phyloP scores from a whole-genome alignment of 2,113 vertebrate species.

The Salminus brasiliensis region DNA sequence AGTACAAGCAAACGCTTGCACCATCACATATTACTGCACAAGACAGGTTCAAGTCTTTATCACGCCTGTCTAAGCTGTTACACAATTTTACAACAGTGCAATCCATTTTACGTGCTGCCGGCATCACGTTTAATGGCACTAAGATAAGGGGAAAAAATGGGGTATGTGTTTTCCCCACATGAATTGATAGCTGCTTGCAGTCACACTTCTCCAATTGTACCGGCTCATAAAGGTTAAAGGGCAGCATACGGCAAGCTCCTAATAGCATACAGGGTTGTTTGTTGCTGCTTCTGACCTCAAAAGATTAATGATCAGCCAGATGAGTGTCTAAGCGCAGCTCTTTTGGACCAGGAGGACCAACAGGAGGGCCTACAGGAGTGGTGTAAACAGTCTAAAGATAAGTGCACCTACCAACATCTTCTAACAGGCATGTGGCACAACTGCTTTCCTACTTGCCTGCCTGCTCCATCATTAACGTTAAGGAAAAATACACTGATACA shows the following conservation, averaged over 20 bases:
- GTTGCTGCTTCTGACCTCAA: conserved; percentile 18
- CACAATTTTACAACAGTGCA: no score
- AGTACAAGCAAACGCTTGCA: neutral
- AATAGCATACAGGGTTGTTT: neutral
- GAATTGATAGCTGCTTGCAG: no score
- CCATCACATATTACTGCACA: no score
- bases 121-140: neutral
- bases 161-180: neutral
- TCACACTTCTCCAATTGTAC: neutral
- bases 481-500: no score
- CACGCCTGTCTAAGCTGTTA: no score
- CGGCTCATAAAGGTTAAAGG: neutral
- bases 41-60: no score
- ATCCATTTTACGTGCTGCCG: neutral
- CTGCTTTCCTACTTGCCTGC: no score
- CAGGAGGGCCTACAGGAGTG: neutral
- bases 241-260: neutral
- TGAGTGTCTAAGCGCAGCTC: neutral
- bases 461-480: no score
- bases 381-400: neutral
- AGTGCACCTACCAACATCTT: neutral
- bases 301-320: conserved; percentile 34
- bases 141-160: neutral
- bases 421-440: no score
- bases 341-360: neutral